Evolutionary conservation across 92 coral and sea anemone genomes (phyloP).

Genomic region (Muricea muricata): DNA sequence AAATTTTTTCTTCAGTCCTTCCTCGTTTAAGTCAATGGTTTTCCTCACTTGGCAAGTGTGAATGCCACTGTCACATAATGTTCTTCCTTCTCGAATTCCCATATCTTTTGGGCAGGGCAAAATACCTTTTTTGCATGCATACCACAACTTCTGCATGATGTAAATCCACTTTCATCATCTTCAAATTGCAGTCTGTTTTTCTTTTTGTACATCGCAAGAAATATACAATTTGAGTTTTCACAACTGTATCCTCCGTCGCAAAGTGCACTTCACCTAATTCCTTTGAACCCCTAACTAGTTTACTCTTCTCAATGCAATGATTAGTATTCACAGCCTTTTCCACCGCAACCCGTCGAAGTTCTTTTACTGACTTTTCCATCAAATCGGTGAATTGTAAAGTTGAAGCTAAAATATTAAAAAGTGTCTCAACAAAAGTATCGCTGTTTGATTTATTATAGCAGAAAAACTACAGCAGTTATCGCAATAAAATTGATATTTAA

Average conservation of each 20-base stretch:
- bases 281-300: conserved; percentile 23
- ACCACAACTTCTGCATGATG: background rate
- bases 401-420: conserved; percentile 4
- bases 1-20: conserved; percentile 3
- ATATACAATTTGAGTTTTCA: conserved; percentile 3
- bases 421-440: too few species aligned
- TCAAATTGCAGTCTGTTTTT: conserved; percentile 22
- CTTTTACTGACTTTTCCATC: conserved; percentile 24
- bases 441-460: too few species aligned
- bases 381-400: background rate
- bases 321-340: background rate
- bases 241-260: conserved; percentile 24
- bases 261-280: conserved; percentile 13
- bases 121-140: background rate
- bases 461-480: too few species aligned
- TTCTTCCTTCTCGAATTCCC: background rate
- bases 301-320: conserved; percentile 2
- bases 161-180: background rate
- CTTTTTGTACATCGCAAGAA: conserved; percentile 1
- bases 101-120: background rate
- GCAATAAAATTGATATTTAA: too few species aligned
- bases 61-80: background rate
- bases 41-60: conserved; percentile 10
- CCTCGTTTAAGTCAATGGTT: conserved; percentile 10
- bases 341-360: conserved; percentile 4